Evolutionary conservation across 2,113 vertebrate species (phyloP).

Genomic region (Phalacrocorax pelagicus): DNA sequence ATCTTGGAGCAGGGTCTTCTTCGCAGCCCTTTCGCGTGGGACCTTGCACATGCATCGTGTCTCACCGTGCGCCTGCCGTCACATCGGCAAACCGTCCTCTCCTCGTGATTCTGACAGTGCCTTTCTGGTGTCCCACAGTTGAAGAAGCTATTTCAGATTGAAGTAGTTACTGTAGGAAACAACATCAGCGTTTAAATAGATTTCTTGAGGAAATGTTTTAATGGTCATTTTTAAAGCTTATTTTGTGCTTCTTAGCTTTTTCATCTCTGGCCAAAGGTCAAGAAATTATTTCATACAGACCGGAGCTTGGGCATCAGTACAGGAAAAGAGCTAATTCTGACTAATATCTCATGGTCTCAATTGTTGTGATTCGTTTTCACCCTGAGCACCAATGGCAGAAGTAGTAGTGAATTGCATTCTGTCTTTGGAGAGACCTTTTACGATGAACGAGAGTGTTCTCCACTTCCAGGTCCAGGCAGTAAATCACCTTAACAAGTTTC

Average conservation of each 20-base stretch:
- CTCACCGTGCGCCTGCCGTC: rapidly evolving
- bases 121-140: neutral
- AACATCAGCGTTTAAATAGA: conserved; percentile 39
- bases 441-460: neutral
- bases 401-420: neutral
- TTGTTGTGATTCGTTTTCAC: conserved; percentile 2
- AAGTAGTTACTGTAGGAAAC: neutral
- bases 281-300: conserved; percentile 15
- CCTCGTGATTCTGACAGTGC: rapidly evolving
- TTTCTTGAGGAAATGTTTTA: conserved; percentile 56
- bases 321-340: conserved; percentile 49
- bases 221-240: conserved; percentile 21
- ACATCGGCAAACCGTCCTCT: neutral
- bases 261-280: conserved; percentile 12
- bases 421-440: neutral
- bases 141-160: neutral
- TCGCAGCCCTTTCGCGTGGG: neutral
- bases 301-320: neutral
- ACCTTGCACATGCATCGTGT: rapidly evolving
- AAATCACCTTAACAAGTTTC: neutral
- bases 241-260: conserved; percentile 15
- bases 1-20: neutral
- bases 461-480: neutral
- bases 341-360: neutral
- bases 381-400: neutral